Conservation (phyloP, 2,888 invertebrate species). For the Beris morrisii region DNA sequence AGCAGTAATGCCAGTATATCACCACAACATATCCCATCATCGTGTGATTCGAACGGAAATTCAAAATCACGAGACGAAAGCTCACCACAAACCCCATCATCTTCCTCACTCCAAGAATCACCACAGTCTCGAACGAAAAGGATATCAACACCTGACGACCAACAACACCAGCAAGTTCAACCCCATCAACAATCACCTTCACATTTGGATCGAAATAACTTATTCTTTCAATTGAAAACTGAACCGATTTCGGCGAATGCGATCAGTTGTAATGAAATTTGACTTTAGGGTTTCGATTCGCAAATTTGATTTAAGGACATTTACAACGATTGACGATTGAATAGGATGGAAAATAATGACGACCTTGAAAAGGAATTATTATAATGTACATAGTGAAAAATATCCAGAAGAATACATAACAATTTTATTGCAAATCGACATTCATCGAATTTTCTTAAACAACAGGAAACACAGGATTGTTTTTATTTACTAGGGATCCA, state of each 20-base stretch:
- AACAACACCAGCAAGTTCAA: background rate
- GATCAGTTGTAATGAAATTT: conserved; percentile 38
- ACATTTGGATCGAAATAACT: conserved; percentile 23
- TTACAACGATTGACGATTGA: too few relatives aligned
- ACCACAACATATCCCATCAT: conserved; percentile 34
- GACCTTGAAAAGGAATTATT: too few relatives aligned
- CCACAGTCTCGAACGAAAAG: conserved; percentile 2
- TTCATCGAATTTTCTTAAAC: too few relatives aligned
- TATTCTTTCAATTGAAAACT: conserved; percentile 44
- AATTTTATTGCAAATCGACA: too few relatives aligned
- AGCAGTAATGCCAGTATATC: conserved; percentile 41
- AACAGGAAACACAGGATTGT: too few relatives aligned
- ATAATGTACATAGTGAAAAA: too few relatives aligned
- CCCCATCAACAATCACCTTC: background rate
- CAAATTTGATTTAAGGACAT: conserved; percentile 1
- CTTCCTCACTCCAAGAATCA: conserved; percentile 19
- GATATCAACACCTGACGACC: background rate
- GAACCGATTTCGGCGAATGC: conserved; percentile 41
- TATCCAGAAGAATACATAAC: too few relatives aligned
- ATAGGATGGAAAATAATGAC: too few relatives aligned
- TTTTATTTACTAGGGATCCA: too few relatives aligned
- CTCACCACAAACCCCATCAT: background rate
- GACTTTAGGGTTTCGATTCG: conserved; percentile 18
- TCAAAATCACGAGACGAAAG: conserved; percentile 38
- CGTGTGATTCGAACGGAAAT: conserved; percentile 37